Conservation (phyloP, 2,797 vertebrate species). For the Enteromius afrohamiltoni region DNA sequence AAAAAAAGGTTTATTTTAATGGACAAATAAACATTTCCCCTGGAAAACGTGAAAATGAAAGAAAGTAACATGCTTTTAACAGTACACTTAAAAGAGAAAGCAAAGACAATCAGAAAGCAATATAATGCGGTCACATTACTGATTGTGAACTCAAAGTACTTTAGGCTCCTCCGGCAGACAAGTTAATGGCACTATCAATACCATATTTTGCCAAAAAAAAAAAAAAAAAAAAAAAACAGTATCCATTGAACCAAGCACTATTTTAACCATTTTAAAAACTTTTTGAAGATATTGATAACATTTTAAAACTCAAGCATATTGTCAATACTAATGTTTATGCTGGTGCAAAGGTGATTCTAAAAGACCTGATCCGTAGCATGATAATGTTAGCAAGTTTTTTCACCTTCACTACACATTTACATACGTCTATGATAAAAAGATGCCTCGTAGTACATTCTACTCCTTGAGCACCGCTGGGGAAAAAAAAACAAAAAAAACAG, state of each 20-base stretch:
- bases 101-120: slow-evolving; percentile 24
- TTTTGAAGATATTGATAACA: neutral
- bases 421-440: neutral
- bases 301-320: slow-evolving; percentile 2
- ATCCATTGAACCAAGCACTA: slow-evolving; percentile 27
- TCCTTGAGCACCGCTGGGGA: neutral
- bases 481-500: neutral
- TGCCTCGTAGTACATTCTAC: slow-evolving; percentile 17
- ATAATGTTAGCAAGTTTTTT: neutral
- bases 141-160: neutral
- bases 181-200: slow-evolving; percentile 17
- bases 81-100: slow-evolving; percentile 45
- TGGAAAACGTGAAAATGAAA: slow-evolving; percentile 37
- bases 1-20: slow-evolving; percentile 55
- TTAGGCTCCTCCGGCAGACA: slow-evolving; percentile 17
- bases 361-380: slow-evolving; percentile 17
- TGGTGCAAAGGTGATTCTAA: slow-evolving; percentile 33
- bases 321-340: slow-evolving; percentile 17
- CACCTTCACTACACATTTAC: slow-evolving; percentile 10
- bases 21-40: slow-evolving; percentile 40
- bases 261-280: neutral
- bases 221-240: neutral
- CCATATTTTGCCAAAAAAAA: neutral
- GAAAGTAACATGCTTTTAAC: slow-evolving; percentile 41
- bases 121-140: slow-evolving; percentile 40